Evolutionary conservation across 1,140 invertebrate genomes (phyloP), one percentile per base, ranked within the genome.

Genomic region (Subanguina moxae): DNA sequence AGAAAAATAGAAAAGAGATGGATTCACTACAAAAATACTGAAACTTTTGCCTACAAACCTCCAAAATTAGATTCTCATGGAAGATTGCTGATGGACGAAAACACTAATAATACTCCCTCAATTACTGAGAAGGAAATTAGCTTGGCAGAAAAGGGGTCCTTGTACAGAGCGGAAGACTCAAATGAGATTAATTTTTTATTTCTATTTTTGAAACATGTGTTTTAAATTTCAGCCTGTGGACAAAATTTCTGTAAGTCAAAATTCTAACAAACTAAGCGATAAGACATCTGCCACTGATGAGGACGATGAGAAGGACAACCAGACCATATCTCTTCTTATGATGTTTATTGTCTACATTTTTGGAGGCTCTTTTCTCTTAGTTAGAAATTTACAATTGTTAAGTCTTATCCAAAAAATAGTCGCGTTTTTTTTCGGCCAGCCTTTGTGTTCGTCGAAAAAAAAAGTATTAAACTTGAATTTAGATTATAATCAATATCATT

Each of bases 311-410:
- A 25, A n/a, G 0, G 15, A 32, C 43, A 71, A 66, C 7, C 71
- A 71, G 45, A 57, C 70, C 19, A 65, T 72, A 19, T 30, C 69
- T 0, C 57, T 71, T 38, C 45, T 71, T 28, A 8, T 74, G 7
- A 62, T 71, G 21, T 71, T 71, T 45, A 25, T 71, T 15, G 17
- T 71, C 11, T 71, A 71, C 43, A 48, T 71, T 28, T 23, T 71
- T 42, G 28, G 25, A 17, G 69, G 69, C 17, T 56, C 71, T 32
- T 71, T 11, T 46, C 57, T 76, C 15, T 25, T 76, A 21, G 58
- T 61, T 11, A 25, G 57, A 11, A 25, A 13, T n/a, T n/a, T n/a
- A n/a, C 45, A 46, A 15, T 15, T 21, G n/a, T n/a, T n/a, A n/a
- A n/a, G n/a, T n/a, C n/a, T n/a, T n/a, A n/a, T n/a, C n/a, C n/a